Base-by-base conservation (phyloP, 2,113 vertebrate species). In the Maccullochella peelii region DNA sequence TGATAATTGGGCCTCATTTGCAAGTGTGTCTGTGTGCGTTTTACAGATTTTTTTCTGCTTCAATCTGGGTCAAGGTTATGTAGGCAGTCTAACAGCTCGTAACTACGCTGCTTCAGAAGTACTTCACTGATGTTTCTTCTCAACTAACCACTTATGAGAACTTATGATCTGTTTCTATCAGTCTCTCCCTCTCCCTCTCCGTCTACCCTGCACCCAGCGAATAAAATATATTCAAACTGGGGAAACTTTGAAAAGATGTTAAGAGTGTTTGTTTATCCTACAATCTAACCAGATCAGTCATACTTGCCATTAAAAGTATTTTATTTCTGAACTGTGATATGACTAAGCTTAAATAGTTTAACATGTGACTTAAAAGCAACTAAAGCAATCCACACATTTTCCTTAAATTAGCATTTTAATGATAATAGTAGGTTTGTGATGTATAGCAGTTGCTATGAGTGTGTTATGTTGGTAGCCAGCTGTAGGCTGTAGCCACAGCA, bases 11-110 rank as follows among this genome's bases (percentile, higher is more conserved):
- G 80, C 36, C 75, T 80, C 4, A 20, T 84, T 78, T 81, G 62
- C 58, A 63, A 81, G 47, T 69, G 54, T 68, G 75, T 79, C 52
- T 84, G 55, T 75, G 69, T 75, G 69, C 71, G 71, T 84, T 88
- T 80, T 50, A 65, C 49, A 66, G 62, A 78, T 79, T 76, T 40
- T 50, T 52, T 84, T 66, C 80, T 36, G 55, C 54, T 69, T 72
- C 71, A 69, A 93, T 92, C 44, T 93, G 85, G 92, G 93, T 94
- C 93, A 95, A 96, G 94, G 94, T 94, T 88, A 71, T 61, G 44
- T 10, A 58, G 65, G 49, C 33, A 58, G 47, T 30, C 54, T 11
- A 68, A 49, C 30, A 77, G 54, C 77, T 79, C 57, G 23, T 52
- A 67, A 77, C 52, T 5, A 61, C 6, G 1, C 18, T 5, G 42